phyloP scores from a whole-genome alignment of 2,113 vertebrate species.

The Mesembrinibis cayennensis region DNA sequence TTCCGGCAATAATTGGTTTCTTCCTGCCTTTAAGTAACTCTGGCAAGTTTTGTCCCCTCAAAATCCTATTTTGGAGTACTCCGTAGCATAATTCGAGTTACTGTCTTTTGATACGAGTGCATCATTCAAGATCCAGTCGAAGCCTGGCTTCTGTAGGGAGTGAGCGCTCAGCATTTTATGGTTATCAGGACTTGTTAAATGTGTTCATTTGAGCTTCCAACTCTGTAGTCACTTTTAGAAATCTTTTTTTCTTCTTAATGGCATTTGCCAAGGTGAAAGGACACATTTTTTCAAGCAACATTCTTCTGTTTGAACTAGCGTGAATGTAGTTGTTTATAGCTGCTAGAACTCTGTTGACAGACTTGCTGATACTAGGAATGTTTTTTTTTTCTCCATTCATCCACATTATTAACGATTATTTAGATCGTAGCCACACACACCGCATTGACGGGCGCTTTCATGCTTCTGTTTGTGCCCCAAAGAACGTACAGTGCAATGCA shows the following conservation, averaged over 20 bases:
- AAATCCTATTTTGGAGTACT: not conserved
- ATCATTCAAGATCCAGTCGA: not conserved
- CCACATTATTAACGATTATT: not conserved
- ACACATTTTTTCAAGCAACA: not conserved
- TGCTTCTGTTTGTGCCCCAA: not conserved
- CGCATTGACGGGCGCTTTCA: not conserved
- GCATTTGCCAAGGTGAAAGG: conserved; percentile 8
- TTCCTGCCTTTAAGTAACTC: conserved; percentile 15
- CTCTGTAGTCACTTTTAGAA: not conserved
- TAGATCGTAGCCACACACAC: rapidly evolving
- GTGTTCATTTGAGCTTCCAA: not conserved
- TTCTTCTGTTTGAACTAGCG: not conserved
- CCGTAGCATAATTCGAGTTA: not conserved
- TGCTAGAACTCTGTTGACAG: not conserved
- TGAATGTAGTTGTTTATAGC: not conserved
- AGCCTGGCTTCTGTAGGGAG: not conserved
- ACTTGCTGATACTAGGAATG: not conserved
- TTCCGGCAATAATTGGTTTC: not conserved
- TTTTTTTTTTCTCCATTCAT: not conserved
- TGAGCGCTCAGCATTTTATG: not conserved
- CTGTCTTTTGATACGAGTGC: not conserved
- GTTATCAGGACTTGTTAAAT: not conserved
- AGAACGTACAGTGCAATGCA: not conserved
- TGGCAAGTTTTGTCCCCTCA: not conserved
- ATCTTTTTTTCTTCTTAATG: not conserved